phyloP scores from a whole-genome alignment of 2,113 vertebrate genomes.

The Coturnix japonica region DNA sequence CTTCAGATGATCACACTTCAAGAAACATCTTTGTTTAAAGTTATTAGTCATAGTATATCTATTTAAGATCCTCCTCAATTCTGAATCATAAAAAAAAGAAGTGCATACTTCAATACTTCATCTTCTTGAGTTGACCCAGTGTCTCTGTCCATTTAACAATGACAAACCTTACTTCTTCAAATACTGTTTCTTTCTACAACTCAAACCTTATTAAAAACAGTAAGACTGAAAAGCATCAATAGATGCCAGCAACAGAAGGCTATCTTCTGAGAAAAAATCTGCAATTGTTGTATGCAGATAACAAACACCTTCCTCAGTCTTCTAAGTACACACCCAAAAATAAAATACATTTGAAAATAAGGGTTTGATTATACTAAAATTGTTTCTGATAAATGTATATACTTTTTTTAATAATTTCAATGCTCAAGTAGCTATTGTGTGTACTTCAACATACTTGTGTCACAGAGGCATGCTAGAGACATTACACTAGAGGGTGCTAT shows the following conservation, averaged over 20 bases:
- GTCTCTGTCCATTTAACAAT: not conserved
- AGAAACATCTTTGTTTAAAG: not conserved
- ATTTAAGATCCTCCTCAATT: not conserved
- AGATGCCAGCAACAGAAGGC: not conserved
- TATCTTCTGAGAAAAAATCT: not conserved
- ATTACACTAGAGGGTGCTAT: slow-evolving; percentile 45
- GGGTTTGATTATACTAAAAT: not conserved
- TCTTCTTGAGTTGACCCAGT: not conserved
- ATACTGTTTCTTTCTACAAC: not conserved
- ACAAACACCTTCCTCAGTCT: not conserved
- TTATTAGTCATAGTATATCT: not conserved
- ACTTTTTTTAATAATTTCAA: not conserved
- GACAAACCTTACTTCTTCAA: not conserved
- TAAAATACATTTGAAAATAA: not conserved
- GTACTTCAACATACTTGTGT: rapidly evolving
- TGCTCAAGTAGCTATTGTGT: not conserved
- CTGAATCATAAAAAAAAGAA: not conserved
- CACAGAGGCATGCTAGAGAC: not conserved
- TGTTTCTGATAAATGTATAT: not conserved
- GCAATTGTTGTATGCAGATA: not conserved
- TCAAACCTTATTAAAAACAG: not conserved
- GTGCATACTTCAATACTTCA: not conserved
- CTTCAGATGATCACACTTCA: not conserved
- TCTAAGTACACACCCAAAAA: not conserved
- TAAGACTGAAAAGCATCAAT: not conserved